These are phyloP conservation scores for Petrocephalus zakoni DNA, from an alignment of 2,113 vertebrate genomes.

Conservation along the genomic window DNA sequence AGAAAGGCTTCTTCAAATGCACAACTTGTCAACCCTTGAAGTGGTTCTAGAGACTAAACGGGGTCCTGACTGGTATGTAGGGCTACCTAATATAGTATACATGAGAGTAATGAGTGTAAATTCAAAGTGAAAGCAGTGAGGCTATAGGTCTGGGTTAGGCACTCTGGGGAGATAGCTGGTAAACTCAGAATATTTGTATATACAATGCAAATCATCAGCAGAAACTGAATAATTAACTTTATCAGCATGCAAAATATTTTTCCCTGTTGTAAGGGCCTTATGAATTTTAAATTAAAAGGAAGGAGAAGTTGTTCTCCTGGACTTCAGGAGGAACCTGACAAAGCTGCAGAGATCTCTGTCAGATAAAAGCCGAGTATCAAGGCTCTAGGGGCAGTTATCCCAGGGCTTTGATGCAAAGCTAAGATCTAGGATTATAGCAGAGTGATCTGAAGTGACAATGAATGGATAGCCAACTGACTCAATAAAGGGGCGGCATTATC, in stretches of 20 bases:
- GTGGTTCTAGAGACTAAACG: background rate
- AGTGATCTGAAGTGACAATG: slow-evolving; percentile 6
- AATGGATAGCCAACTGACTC: background rate
- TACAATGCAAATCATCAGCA: background rate
- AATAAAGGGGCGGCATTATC: background rate
- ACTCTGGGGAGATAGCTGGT: background rate
- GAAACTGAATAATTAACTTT: background rate
- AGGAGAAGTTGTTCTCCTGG: background rate
- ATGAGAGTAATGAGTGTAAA: background rate
- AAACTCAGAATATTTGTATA: background rate
- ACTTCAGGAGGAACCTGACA: background rate
- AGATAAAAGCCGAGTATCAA: background rate
- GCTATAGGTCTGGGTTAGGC: background rate
- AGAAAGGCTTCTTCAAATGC: background rate
- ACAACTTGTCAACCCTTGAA: background rate
- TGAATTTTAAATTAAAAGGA: background rate
- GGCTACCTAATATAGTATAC: background rate
- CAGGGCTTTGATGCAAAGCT: background rate
- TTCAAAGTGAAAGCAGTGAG: background rate
- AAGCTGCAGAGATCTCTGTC: background rate
- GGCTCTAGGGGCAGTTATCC: background rate
- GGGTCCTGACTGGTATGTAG: background rate
- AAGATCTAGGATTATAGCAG: background rate
- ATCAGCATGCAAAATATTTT: background rate
- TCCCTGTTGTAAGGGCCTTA: background rate